A percentile compares a stretch with the other conserved stretches of the same genome.
These are phyloP conservation scores for Chrysochloris asiatica DNA, from an alignment of 2,113 vertebrate species.

Conservation along the genomic window DNA sequence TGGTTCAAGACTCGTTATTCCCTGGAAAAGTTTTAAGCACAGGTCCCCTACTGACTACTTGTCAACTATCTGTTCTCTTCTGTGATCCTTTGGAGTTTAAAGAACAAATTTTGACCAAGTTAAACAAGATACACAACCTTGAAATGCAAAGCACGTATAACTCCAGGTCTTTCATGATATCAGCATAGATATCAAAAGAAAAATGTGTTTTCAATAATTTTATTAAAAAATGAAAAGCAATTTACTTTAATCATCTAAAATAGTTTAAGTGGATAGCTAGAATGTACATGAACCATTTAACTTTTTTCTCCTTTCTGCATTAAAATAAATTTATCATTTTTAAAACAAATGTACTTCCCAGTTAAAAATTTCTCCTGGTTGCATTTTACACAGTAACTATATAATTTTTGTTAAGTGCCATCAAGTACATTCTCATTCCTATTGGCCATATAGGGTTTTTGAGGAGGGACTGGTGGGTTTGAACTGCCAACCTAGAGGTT, in stretches of 20 bases:
- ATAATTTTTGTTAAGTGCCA: not conserved
- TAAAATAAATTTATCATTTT: not conserved
- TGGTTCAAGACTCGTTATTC: not conserved
- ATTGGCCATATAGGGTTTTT: no score
- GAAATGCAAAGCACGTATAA: slow-evolving; percentile 32
- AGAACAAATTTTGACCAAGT: not conserved
- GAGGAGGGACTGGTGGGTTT: no score
- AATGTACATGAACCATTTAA: slow-evolving; percentile 68
- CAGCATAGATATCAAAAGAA: slow-evolving; percentile 41
- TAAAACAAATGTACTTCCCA: slow-evolving; percentile 74
- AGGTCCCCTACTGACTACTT: not conserved
- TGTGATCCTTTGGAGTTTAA: not conserved
- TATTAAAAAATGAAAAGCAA: slow-evolving; percentile 63
- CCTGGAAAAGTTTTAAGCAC: not conserved
- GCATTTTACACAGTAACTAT: slow-evolving; percentile 74
- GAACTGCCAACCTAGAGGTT: no score
- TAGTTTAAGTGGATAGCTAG: slow-evolving; percentile 65
- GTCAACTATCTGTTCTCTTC: not conserved
- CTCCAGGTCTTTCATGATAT: not conserved
- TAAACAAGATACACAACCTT: not conserved
- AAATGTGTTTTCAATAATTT: slow-evolving; percentile 72
- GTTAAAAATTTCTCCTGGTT: slow-evolving; percentile 69
- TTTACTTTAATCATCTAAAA: slow-evolving; percentile 72
- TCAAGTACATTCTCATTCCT: no score
- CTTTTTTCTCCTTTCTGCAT: no score